phyloP scores from a whole-genome alignment of 92 coral and sea anemone genomes.

The Siderastrea siderea region DNA sequence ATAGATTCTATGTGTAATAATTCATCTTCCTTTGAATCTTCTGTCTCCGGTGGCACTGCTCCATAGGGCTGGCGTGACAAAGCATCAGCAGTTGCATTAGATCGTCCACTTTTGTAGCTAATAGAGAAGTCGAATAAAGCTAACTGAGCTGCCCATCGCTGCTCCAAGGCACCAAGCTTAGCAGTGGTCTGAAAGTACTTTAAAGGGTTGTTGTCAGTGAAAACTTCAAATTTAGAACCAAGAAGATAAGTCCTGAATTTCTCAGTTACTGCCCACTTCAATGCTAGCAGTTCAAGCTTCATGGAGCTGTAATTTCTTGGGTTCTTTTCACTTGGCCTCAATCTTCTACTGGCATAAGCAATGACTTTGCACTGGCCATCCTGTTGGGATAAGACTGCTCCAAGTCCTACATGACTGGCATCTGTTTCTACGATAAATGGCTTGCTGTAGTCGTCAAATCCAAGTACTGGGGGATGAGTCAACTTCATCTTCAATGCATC shows the following conservation, averaged over 20 bases:
- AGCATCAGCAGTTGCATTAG: slow-evolving; percentile 61
- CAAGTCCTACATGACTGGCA: slow-evolving; percentile 55
- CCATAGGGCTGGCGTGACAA: slow-evolving; percentile 51
- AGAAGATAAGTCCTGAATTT: slow-evolving; percentile 70
- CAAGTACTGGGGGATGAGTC: too few species aligned
- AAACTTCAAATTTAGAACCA: slow-evolving; percentile 44
- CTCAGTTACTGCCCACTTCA: slow-evolving; percentile 75
- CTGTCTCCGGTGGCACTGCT: slow-evolving; percentile 22
- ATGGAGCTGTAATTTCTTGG: slow-evolving; percentile 75
- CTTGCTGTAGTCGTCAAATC: too few species aligned
- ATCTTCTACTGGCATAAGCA: slow-evolving; percentile 75
- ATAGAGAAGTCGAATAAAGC: slow-evolving; percentile 54
- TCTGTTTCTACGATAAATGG: slow-evolving; percentile 63
- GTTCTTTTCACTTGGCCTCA: slow-evolving; percentile 66
- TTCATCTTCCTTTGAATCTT: slow-evolving; percentile 32
- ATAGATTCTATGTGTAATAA: too few species aligned
- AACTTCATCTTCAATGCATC: slow-evolving; percentile 13
- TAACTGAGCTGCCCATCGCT: slow-evolving; percentile 43
- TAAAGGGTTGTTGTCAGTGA: slow-evolving; percentile 74
- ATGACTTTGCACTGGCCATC: slow-evolving; percentile 64
- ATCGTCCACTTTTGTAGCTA: slow-evolving; percentile 49
- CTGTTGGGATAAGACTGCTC: slow-evolving; percentile 72
- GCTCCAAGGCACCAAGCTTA: too few species aligned
- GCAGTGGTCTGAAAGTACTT: slow-evolving; percentile 54
- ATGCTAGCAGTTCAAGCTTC: too few species aligned